Base-by-base conservation (phyloP, 2,113 vertebrate species). In the Balaeniceps rex region DNA sequence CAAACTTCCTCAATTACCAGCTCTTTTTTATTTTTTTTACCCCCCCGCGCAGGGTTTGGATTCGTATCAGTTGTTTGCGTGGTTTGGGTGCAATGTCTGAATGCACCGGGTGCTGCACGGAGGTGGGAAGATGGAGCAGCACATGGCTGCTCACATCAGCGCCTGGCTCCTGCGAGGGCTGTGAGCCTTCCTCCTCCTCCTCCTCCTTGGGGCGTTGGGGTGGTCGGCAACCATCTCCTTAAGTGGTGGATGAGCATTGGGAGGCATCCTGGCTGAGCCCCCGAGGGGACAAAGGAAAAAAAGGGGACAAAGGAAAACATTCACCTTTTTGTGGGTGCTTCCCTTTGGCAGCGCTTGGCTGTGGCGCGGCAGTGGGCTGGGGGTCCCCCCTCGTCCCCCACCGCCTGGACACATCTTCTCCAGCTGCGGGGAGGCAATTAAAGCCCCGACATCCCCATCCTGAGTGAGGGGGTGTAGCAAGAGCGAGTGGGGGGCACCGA, bases 381-480 rank as follows among this genome's bases (percentile, higher is more conserved):
- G 40, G 12, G 23, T 82, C 46, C 31, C 34, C 46, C 5, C 2
- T 65, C 3, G 1, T 25, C 16, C 29, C 51, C 77, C 77, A 14
- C n/a, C 2, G 4, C 11, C 49, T 22, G 0, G 2, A 2, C 0
- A 15, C 6, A 1, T 19, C 23, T 26, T 29, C 40, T 61, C 23
- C 47, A 46, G 38, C 64, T 4, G 0, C 8, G 4, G 16, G 11
- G n/a, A 24, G 58, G 29, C 24, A 7, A 10, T 22, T 29, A 31
- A 57, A 74, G 29, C 42, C 40, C 51, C 1, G 24, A 81, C n/a
- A 17, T 57, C 40, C 29, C n/a, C 19, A 17, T 47, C 40, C 57
- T 3, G 6, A 26, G 46, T 2, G 12, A 63, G 36, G 34, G 15
- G 15, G 21, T 44, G 52, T 47, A 33, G 31, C 5, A 4, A 38